A percentile compares a stretch with the other conserved stretches of the same genome.
phyloP scores from a whole-genome alignment of 2,113 vertebrate genomes.

The Megaceryle torquata region DNA sequence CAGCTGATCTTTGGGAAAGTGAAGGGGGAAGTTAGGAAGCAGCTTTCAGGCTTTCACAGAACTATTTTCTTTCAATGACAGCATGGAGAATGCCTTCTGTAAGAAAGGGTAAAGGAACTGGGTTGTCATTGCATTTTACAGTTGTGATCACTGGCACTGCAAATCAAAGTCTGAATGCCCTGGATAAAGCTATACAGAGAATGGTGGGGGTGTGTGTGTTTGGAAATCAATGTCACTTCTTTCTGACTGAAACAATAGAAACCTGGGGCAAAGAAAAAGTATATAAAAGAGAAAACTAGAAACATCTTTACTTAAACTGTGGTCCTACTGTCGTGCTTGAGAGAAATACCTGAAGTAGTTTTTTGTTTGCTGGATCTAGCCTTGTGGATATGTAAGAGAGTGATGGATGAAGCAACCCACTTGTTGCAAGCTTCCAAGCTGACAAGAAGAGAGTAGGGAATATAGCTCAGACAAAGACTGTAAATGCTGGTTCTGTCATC shows the following conservation, averaged over 20 bases:
- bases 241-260: background rate
- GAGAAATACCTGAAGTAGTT: background rate
- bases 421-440: conserved; percentile 16
- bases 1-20: background rate
- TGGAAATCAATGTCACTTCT: background rate
- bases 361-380: background rate
- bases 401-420: conserved; percentile 23
- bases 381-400: background rate
- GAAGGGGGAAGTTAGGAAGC: background rate
- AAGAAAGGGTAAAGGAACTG: background rate
- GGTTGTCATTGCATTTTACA: background rate
- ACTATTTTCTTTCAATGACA: background rate
- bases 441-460: conserved; percentile 16
- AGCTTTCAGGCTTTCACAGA: background rate
- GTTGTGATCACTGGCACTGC: background rate
- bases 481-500: conserved; percentile 27
- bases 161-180: background rate
- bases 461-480: conserved; percentile 27
- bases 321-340: background rate
- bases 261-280: background rate
- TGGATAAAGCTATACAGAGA: background rate
- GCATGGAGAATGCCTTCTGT: background rate
- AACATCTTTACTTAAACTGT: background rate
- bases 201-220: background rate
- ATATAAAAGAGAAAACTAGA: background rate